These are phyloP conservation scores for Himalopsyche japonica DNA, from an alignment of 2,888 invertebrate species.

Conservation along the genomic window DNA sequence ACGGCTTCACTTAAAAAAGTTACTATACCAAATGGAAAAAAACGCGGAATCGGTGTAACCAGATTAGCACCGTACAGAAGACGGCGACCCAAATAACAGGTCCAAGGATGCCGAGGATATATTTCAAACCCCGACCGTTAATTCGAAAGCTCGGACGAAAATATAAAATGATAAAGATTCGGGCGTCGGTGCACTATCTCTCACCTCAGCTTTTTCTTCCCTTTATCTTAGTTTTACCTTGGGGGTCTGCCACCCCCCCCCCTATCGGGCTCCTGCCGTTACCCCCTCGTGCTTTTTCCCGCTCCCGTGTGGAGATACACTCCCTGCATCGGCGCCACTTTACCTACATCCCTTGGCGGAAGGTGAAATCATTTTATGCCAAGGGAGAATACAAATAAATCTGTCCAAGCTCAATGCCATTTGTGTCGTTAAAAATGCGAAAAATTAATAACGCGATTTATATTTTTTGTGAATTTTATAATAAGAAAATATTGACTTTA, in stretches of 20 bases:
- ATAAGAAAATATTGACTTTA: too few relatives aligned
- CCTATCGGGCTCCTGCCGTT: not conserved
- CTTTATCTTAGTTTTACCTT: slow-evolving; percentile 38
- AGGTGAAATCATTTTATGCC: slow-evolving; percentile 26
- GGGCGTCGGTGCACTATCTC: slow-evolving; percentile 38
- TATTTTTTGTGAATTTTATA: too few relatives aligned
- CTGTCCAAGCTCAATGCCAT: too few relatives aligned
- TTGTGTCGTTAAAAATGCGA: too few relatives aligned
- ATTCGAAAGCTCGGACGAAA: slow-evolving; percentile 32
- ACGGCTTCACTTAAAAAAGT: not conserved
- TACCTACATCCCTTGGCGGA: slow-evolving; percentile 37
- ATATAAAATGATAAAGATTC: slow-evolving; percentile 39
- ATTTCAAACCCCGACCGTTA: slow-evolving; percentile 15
- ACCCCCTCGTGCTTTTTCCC: not conserved
- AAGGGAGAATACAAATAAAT: slow-evolving; percentile 6
- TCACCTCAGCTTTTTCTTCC: slow-evolving; percentile 39
- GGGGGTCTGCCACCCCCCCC: not conserved
- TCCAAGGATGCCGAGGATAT: not conserved
- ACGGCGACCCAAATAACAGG: not conserved
- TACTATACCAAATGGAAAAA: not conserved
- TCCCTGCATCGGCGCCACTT: slow-evolving; percentile 32
- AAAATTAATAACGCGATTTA: too few relatives aligned
- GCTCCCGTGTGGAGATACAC: not conserved
- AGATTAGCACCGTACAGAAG: not conserved
- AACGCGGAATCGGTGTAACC: not conserved